phyloP scores from a whole-genome alignment of 2,888 invertebrate species.

The Drepana falcataria region DNA sequence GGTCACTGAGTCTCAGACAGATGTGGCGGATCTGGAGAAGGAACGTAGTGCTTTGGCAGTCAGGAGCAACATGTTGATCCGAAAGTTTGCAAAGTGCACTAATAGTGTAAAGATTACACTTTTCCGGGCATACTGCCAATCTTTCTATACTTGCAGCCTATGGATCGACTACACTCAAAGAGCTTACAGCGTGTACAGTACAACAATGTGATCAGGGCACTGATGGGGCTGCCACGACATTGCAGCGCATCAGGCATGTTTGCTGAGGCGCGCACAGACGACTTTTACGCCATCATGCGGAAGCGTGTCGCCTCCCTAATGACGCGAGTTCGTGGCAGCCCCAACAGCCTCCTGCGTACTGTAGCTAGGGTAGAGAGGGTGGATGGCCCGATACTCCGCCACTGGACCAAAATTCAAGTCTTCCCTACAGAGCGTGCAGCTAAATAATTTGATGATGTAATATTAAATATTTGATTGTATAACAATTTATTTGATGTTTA shows the following conservation, averaged over 20 bases:
- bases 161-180: not conserved
- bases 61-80: constrained; percentile 11
- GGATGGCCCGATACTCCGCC: too few species aligned
- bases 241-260: constrained; percentile 5
- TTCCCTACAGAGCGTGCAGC: too few species aligned
- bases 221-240: constrained; percentile 1
- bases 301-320: not conserved
- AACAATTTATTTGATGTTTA: too few species aligned
- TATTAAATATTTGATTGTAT: too few species aligned
- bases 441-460: too few species aligned
- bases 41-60: constrained; percentile 12
- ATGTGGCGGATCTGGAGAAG: constrained; percentile 3
- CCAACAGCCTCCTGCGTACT: too few species aligned
- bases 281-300: not conserved
- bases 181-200: not conserved
- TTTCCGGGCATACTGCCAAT: constrained; percentile 2
- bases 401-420: too few species aligned
- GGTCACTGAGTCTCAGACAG: not conserved
- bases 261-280: not conserved
- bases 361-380: too few species aligned
- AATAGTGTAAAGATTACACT: not conserved
- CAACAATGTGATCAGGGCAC: constrained; percentile 1
- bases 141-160: constrained; percentile 1
- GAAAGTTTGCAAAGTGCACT: constrained; percentile 11
- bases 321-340: not conserved